phyloP scores from a whole-genome alignment of 2,888 invertebrate genomes.

The Sussaba pulchella region DNA sequence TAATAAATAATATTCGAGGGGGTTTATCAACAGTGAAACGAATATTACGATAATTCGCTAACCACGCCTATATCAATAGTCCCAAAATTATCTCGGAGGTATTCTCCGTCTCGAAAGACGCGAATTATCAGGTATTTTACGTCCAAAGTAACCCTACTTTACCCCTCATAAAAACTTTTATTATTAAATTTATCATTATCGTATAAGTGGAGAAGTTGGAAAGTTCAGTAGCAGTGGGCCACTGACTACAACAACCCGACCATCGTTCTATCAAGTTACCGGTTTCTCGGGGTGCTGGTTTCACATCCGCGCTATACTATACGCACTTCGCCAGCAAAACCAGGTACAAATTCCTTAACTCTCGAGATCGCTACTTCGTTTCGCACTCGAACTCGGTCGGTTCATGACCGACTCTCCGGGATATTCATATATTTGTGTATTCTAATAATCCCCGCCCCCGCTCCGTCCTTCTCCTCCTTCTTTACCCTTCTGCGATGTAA shows the following conservation, averaged over 20 bases:
- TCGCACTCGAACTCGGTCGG: background rate
- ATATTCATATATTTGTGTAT: constrained; percentile 25
- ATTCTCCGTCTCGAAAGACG: too few species aligned
- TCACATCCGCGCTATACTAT: background rate
- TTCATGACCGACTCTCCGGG: background rate
- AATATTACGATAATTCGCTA: too few species aligned
- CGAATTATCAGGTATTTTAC: too few species aligned
- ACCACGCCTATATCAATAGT: too few species aligned
- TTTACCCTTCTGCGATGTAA: too few species aligned
- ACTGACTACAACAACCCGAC: constrained; percentile 1
- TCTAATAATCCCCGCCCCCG: background rate
- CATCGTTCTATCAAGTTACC: background rate
- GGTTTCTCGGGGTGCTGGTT: background rate
- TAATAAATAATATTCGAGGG: too few species aligned
- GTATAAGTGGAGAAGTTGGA: background rate
- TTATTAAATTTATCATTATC: background rate
- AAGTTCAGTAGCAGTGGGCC: background rate
- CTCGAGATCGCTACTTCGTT: background rate
- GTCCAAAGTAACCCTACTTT: background rate
- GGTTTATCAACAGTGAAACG: too few species aligned
- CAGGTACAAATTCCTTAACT: constrained; percentile 5
- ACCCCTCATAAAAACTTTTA: background rate
- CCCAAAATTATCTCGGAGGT: too few species aligned
- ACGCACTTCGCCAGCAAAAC: background rate
- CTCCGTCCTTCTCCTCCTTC: too few species aligned